These are phyloP conservation scores for Montipora cactus DNA, from an alignment of 64 coral and sea anemone genomes.

Conservation along the genomic window DNA sequence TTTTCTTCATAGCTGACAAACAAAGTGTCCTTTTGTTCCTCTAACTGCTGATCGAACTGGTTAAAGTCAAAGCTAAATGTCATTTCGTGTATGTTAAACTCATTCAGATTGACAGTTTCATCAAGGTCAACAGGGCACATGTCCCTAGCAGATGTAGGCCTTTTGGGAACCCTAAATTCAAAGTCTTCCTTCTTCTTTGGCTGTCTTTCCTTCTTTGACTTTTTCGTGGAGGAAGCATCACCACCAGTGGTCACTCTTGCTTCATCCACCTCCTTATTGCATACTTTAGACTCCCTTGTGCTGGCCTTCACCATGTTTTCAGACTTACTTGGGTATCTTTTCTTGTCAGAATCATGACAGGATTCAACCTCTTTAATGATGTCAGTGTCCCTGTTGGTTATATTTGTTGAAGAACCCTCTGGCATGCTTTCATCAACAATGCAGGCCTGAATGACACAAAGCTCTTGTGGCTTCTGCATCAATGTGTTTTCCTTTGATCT, in stretches of 20 bases:
- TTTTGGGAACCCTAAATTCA: slow-evolving; percentile 65
- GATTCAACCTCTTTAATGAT: background rate
- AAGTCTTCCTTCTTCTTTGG: slow-evolving; percentile 1
- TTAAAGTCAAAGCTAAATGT: slow-evolving; percentile 96
- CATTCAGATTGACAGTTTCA: slow-evolving; percentile 88
- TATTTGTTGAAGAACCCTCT: background rate
- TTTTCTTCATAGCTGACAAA: slow-evolving; percentile 97
- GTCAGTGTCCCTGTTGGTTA: background rate
- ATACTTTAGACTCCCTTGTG: background rate
- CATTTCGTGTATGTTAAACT: slow-evolving; percentile 95
- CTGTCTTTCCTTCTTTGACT: slow-evolving; percentile 22
- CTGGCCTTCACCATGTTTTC: background rate
- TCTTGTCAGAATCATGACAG: background rate
- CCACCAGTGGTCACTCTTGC: background rate
- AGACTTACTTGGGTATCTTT: background rate
- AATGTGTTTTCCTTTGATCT: background rate
- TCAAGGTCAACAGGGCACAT: slow-evolving; percentile 36
- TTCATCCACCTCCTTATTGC: background rate
- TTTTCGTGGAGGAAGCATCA: background rate
- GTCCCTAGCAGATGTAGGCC: background rate
- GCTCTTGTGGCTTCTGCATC: background rate
- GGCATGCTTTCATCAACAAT: background rate
- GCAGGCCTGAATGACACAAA: slow-evolving; percentile 21
- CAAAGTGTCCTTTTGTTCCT: slow-evolving; percentile 83
- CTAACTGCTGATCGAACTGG: slow-evolving; percentile 87